These are phyloP conservation scores for Helobdella robusta DNA, from an alignment of 2,888 invertebrate species.

Conservation along the genomic window DNA sequence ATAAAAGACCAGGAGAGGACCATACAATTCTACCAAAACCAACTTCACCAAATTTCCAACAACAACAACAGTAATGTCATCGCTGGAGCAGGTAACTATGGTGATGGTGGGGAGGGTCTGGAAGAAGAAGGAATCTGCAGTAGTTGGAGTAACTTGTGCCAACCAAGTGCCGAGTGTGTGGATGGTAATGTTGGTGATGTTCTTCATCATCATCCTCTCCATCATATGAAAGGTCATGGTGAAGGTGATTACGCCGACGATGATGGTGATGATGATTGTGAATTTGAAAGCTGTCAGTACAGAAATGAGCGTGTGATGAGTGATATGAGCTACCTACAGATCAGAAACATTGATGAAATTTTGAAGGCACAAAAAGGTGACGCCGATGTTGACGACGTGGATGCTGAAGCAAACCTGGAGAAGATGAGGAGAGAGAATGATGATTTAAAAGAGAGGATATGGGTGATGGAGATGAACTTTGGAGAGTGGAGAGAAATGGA, in stretches of 20 bases:
- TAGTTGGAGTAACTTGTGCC: conserved; percentile 10
- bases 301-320: background rate
- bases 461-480: conserved; percentile 20
- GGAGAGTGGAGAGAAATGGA: conserved; percentile 14
- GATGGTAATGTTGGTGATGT: too few species aligned
- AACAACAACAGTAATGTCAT: background rate
- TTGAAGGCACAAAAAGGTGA: background rate
- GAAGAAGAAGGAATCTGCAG: background rate
- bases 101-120: background rate
- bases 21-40: background rate
- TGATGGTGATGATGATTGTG: background rate
- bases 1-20: conserved; percentile 2
- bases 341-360: background rate
- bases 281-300: conserved; percentile 11
- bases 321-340: background rate
- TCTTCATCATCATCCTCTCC: background rate
- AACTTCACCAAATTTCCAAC: background rate
- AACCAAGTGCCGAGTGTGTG: too few species aligned
- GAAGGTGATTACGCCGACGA: background rate
- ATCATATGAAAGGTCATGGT: background rate
- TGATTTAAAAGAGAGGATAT: conserved; percentile 7
- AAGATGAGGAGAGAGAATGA: conserved; percentile 11
- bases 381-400: background rate
- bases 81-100: background rate
- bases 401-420: background rate